A percentile compares a stretch with the other conserved stretches of the same genome.
phyloP scores from a whole-genome alignment of 1,140 invertebrate species.

The Megathymus violae region DNA sequence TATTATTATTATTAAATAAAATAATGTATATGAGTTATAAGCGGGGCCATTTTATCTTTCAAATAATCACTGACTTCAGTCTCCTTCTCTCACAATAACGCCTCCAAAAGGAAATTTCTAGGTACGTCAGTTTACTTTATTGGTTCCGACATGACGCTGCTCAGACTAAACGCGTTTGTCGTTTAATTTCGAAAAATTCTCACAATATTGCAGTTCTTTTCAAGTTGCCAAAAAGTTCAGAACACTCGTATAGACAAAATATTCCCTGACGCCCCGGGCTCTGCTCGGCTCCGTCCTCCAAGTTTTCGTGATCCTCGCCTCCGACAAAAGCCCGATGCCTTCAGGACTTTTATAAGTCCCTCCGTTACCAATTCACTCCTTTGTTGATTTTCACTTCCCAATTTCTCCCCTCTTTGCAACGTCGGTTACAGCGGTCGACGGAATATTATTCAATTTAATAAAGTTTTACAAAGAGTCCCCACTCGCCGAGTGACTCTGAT shows the following conservation, averaged over 20 bases:
- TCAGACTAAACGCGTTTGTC: too few relatives aligned
- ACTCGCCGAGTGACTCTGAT: background rate
- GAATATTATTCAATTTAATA: constrained; percentile 19
- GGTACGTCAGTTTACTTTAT: too few relatives aligned
- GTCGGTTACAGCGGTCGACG: too few relatives aligned
- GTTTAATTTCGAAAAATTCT: too few relatives aligned
- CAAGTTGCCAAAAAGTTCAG: background rate
- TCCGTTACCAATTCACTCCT: constrained; percentile 17
- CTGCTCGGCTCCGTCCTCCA: background rate
- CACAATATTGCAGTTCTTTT: background rate
- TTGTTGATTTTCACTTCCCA: constrained; percentile 28
- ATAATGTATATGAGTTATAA: too few relatives aligned
- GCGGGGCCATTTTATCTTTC: too few relatives aligned
- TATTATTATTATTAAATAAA: too few relatives aligned
- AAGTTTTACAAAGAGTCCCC: constrained; percentile 7
- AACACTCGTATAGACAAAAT: background rate
- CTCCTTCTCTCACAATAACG: too few relatives aligned
- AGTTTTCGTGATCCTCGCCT: constrained; percentile 9
- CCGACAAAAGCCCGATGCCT: constrained; percentile 19
- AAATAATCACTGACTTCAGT: too few relatives aligned
- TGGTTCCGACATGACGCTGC: too few relatives aligned
- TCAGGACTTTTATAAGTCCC: constrained; percentile 22
- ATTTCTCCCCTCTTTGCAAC: constrained; percentile 19
- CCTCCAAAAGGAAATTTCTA: too few relatives aligned
- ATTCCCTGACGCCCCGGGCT: constrained; percentile 1